A percentile compares a stretch with the other conserved stretches of the same genome.
phyloP scores from a whole-genome alignment of 2,888 invertebrate genomes.

The Apodemia duryi region DNA sequence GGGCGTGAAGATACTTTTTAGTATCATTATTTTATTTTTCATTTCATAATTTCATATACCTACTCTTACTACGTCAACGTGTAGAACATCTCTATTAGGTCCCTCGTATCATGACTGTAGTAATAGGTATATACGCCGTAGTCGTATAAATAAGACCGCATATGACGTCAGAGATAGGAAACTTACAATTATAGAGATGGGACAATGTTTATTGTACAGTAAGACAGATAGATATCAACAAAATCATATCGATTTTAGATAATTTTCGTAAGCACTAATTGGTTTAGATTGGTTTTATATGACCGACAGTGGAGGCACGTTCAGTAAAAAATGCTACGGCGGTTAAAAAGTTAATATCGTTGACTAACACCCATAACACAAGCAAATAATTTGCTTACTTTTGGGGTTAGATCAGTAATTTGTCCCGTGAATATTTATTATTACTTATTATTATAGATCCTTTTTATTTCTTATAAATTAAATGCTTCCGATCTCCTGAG shows the following conservation, averaged over 20 bases:
- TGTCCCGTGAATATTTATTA: too few relatives aligned
- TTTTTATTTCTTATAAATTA: too few relatives aligned
- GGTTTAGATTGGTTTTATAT: slow-evolving; percentile 8
- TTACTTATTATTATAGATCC: too few relatives aligned
- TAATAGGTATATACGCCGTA: not conserved
- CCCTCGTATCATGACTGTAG: slow-evolving; percentile 2
- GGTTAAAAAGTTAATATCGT: not conserved
- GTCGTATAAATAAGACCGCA: slow-evolving; percentile 4
- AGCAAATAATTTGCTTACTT: too few relatives aligned
- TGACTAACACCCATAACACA: too few relatives aligned
- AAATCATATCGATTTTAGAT: slow-evolving; percentile 2
- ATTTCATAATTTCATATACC: slow-evolving; percentile 1
- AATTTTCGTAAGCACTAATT: not conserved
- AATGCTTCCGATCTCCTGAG: too few relatives aligned
- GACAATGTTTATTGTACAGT: slow-evolving; percentile 5
- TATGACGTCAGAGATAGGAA: not conserved
- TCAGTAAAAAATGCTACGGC: slow-evolving; percentile 4
- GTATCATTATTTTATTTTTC: slow-evolving; percentile 1
- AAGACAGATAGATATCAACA: slow-evolving; percentile 2
- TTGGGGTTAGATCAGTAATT: too few relatives aligned
- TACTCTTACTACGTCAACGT: not conserved
- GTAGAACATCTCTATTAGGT: not conserved
- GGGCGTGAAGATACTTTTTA: too few relatives aligned
- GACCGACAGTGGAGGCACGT: not conserved
- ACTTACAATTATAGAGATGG: not conserved